Evolutionary conservation across 2,113 vertebrate genomes (phyloP).

Genomic region (Tympanuchus pallidicinctus): DNA sequence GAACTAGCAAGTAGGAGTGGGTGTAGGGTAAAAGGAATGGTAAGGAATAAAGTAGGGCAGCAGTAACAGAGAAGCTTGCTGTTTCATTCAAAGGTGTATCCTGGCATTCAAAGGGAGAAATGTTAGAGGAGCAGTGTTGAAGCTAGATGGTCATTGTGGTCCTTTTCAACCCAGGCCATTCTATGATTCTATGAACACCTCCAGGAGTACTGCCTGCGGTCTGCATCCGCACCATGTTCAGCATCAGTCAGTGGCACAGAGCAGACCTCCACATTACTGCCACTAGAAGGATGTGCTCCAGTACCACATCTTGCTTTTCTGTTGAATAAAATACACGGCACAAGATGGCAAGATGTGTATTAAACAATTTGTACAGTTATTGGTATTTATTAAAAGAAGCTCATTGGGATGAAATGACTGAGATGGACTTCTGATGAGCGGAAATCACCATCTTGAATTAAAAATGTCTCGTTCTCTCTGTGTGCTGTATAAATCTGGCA

Average conservation of each 20-base stretch:
- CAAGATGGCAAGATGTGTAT: no score
- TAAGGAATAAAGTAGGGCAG: neutral
- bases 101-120: neutral
- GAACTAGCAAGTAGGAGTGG: neutral
- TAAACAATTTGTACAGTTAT: neutral
- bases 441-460: neutral
- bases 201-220: neutral
- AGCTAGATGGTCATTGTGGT: no score
- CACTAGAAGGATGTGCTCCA: neutral
- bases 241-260: neutral
- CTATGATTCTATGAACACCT: neutral
- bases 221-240: rapidly evolving
- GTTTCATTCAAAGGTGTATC: neutral
- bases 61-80: neutral
- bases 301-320: neutral
- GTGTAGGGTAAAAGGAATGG: rapidly evolving
- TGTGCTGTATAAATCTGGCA: neutral
- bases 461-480: neutral
- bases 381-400: neutral
- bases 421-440: neutral
- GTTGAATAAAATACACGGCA: neutral
- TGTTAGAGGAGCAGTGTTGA: neutral
- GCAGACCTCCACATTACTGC: neutral
- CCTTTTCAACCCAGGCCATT: no score
- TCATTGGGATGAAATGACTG: neutral